Base-by-base conservation (phyloP, 2,113 vertebrate genomes). In the Collichthys lucidus region DNA sequence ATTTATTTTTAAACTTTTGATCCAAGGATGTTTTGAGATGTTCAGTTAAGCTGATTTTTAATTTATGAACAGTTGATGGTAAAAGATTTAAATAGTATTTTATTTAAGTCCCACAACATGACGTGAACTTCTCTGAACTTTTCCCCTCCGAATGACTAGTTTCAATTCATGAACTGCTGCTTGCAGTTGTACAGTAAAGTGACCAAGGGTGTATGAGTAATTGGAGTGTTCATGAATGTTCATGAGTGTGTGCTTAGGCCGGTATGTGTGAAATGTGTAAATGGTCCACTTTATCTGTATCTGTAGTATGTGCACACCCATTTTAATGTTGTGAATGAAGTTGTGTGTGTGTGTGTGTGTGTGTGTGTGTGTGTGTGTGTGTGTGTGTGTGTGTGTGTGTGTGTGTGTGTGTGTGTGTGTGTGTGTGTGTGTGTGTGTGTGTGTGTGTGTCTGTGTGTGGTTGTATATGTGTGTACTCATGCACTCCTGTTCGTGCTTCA, bases 241-340 rank as follows among this genome's bases (percentile, higher is more conserved):
- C 55, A 49, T 63, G 20, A 19, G 31, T 55, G 60, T 65, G 56
- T 52, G 29, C 56, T 69, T 42, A 59, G 47, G 55, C 29, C 2
- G 0, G 35, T 40, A 14, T 82, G 47, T 73, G 61, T 86, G 80
- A 84, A 84, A 17, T 82, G 47, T 73, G 66, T 86, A 78, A 84
- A 84, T 84, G 78, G 15, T 67, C 66, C 67, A 71, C 61, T 82
- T 80, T 77, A 57, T 87, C 56, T 83, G 67, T 68, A 46, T 68
- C 77, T 71, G 84, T 86, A 87, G 74, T 83, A 82, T 86, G 74
- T 59, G 53, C 65, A 60, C 75, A 74, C 64, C 69, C 74, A 74
- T 80, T 81, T 88, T 12, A 59, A 65, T 55, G 12, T 89, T 88
- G 68, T 90, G 79, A 91, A 90, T 92, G 83, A 88, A 88, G 75